Conservation (phyloP, 1,140 invertebrate species). For the Apis laboriosa region DNA sequence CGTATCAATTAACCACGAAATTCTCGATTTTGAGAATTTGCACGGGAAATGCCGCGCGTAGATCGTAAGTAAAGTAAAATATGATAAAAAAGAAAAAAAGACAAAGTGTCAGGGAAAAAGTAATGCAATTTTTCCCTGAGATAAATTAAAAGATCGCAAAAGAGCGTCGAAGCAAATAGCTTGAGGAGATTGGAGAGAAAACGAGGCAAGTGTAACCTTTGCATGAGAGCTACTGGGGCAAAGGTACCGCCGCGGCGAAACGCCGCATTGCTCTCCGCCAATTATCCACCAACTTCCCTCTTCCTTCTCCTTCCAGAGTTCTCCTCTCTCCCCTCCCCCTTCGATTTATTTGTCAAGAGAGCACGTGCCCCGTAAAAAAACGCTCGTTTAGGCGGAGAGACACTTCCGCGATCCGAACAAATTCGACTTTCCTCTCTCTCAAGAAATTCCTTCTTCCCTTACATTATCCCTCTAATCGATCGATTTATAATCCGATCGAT, state of each 20-base stretch:
- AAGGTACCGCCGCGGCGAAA: constrained; percentile 71
- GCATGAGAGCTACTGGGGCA: constrained; percentile 68
- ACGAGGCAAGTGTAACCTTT: background rate
- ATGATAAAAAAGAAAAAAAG: too few species aligned
- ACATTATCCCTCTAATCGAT: constrained; percentile 14
- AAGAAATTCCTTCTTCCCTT: background rate
- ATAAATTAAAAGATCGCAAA: too few species aligned
- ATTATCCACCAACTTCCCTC: constrained; percentile 69
- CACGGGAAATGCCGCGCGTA: too few species aligned
- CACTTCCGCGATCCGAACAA: constrained; percentile 41
- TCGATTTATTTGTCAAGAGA: constrained; percentile 75
- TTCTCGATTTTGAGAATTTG: too few species aligned
- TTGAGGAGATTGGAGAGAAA: too few species aligned
- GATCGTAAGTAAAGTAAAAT: too few species aligned
- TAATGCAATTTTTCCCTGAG: too few species aligned
- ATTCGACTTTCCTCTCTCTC: background rate
- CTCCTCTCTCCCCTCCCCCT: constrained; percentile 46
- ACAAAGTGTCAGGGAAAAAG: too few species aligned
- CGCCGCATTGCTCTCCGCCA: constrained; percentile 71
- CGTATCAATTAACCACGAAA: too few species aligned
- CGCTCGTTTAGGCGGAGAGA: constrained; percentile 17
- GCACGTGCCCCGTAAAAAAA: constrained; percentile 62
- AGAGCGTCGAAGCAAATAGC: accelerated
- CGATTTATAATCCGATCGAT: background rate
- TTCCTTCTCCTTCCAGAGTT: constrained; percentile 31